Evolutionary conservation across 1,140 invertebrate species (phyloP), one percentile per base, ranked within the genome.

Genomic region (Aphaenogaster rudis): DNA sequence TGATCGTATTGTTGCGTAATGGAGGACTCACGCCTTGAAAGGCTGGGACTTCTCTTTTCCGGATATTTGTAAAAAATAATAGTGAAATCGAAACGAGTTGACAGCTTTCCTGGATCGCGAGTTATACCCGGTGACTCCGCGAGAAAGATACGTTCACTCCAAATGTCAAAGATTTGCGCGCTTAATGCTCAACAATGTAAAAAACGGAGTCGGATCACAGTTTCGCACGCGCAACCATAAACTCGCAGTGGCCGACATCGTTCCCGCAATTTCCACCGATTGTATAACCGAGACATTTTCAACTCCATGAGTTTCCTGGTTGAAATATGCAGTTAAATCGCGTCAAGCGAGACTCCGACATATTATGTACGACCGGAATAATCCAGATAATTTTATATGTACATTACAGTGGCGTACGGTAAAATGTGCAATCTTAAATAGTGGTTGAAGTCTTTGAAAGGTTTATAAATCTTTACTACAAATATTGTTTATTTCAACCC

Each of bases 91-190:
- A 2, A 69, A 69, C 48, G 8, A 5, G 45, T 57, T 17, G 54
- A 39, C 42, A 69, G 15, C 3, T 82, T 36, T 72, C 11, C 71
- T 80, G 71, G 50, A 72, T 61, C 7, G 48, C n/a, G 7, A 77
- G 45, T 77, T 36, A 36, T 63, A 52, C n/a, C 13, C 42, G 39
- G 28, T 33, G 36, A 66, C n/a, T 61, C 28, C 13, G 21, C 69
- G 59, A 67, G 87, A 89, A 67, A 80, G 36, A 80, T 36, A 86
- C 48, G 45, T 80, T 90, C 71, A 36, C 57, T 78, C 17, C 11
- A 59, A 86, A 66, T 66, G 69, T 74, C 80, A 84, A 84, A 84
- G 42, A 54, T 21, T 21, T 82, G 39, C 39, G 33, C 28, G 52
- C 9, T 82, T 48, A 61, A 72, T 21, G 52, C 39, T 67, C 11